Conservation (phyloP, 2,888 invertebrate species). For the Reticulitermes lucifugus region DNA sequence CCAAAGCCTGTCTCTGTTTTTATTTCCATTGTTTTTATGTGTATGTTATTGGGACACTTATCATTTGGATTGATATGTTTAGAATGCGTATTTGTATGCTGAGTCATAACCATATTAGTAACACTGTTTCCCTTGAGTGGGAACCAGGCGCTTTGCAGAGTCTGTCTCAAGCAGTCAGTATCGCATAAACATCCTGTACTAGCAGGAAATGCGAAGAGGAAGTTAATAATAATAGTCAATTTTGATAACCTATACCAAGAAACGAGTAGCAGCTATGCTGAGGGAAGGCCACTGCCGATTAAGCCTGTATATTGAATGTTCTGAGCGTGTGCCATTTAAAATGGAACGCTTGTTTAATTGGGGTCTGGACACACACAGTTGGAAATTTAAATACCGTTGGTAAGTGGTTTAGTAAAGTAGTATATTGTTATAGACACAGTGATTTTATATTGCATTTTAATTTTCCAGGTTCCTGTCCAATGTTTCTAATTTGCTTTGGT, state of each 20-base stretch:
- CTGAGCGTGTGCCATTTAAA: neutral
- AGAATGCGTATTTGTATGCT: neutral
- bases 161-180: neutral
- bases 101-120: conserved; percentile 4
- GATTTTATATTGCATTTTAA: neutral
- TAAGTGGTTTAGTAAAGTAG: conserved; percentile 52
- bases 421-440: conserved; percentile 15
- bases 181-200: conserved; percentile 4
- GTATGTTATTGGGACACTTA: neutral
- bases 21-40: neutral
- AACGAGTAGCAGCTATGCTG: neutral
- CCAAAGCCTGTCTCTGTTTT: neutral
- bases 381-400: conserved; percentile 60
- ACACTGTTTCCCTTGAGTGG: neutral
- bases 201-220: conserved; percentile 11
- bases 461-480: conserved; percentile 36
- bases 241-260: conserved; percentile 13
- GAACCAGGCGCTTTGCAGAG: neutral
- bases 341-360: conserved; percentile 37
- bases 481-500: conserved; percentile 38
- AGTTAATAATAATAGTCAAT: conserved; percentile 5
- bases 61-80: neutral
- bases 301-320: neutral
- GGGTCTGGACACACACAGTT: conserved; percentile 49
- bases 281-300: neutral